Conservation (phyloP, 1,140 invertebrate genomes). For the Armadillidium nasatum region DNA sequence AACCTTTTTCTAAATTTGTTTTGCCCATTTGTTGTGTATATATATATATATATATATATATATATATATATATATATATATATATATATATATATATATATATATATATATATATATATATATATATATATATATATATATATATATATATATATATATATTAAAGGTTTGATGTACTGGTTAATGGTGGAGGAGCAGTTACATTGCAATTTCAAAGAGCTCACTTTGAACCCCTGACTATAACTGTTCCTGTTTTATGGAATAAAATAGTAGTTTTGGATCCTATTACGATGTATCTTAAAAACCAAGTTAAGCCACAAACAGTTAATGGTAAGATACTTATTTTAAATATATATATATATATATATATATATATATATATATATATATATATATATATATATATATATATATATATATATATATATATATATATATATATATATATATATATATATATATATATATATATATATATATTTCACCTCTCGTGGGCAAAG, state of each 20-base stretch:
- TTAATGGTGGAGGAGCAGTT: conserved; percentile 97
- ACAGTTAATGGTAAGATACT: background rate
- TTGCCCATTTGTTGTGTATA: no score
- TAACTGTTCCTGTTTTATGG: conserved; percentile 89
- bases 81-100: no score
- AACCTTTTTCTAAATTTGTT: no score
- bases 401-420: background rate
- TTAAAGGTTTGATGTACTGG: conserved; percentile 91
- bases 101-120: no score
- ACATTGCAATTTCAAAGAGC: conserved; percentile 91
- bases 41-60: no score
- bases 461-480: conserved; percentile 4
- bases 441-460: conserved; percentile 8
- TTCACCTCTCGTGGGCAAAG: no score
- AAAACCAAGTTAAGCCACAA: conserved; percentile 56
- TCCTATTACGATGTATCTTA: conserved; percentile 73
- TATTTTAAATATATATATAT: background rate
- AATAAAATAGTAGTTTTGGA: conserved; percentile 86
- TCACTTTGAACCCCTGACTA: conserved; percentile 78
- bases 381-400: conserved; percentile 23
- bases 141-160: no score
- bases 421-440: no score
- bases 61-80: no score
- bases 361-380: background rate
- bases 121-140: no score